Base-by-base conservation (phyloP, 2,888 invertebrate species). In the Leuctra nigra region DNA sequence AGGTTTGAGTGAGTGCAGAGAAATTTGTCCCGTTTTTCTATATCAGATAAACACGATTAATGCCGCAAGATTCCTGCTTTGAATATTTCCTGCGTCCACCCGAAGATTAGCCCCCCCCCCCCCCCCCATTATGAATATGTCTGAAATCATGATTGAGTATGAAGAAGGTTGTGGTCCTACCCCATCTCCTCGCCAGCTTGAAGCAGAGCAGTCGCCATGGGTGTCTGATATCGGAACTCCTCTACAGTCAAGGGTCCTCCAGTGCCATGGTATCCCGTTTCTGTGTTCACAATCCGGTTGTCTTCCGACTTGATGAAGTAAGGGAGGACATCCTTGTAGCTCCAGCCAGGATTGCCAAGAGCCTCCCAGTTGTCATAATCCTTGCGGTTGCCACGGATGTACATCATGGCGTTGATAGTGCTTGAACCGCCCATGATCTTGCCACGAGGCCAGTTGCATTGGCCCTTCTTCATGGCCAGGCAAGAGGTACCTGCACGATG, bases 331-430 rank as follows among this genome's bases (percentile, higher is more conserved):
- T 82, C 82, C 0, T 81, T 74, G 67, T 85, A 91, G 33, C 84
- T 77, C 94, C 94, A 95, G 9, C 75, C 92, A 1, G 72, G 68
- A 64, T 83, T 85, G 0, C 93, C 94, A 67, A 85, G 68, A 11
- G 68, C 69, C 18, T 81, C 86, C 94, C 94, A 95, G n/a, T 77
- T 73, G 66, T 95, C 90, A 69, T 91, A 95, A 68, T 94, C 94
- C 2, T 74, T 77, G 53, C 79, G 80, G 68, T 94, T 91, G 0
- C 93, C 94, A 54, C 94, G 75, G 0, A 92, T 76, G 66, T 93
- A 93, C 58, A 91, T 75, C 93, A 95, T 93, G 16, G 91, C 93
- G 69, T 94, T 94, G 2, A 93, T 72, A 1, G 86, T 86, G 66
- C 91, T 90, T 13, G 84, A 85, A 0, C 94, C 94, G 1, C 81